Percentiles rank a stretch among this genome's conserved stretches.
Conservation (phyloP, 35 echinoderm and acorn worm species). For the Lytechinus variegatus region DNA sequence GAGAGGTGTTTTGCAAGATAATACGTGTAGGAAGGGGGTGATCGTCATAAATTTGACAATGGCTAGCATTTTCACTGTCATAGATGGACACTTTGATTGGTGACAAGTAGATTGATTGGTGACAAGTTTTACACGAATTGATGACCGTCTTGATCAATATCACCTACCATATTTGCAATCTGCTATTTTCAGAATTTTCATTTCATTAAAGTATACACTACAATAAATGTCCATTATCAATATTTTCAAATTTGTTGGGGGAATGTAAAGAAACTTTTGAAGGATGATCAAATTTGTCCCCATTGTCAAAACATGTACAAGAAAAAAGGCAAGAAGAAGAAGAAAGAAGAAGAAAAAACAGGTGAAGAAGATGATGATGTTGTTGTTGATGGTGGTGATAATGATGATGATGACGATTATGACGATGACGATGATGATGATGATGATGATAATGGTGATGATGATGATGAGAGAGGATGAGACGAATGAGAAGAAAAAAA, state of each 20-base stretch:
- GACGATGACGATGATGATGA: neutral
- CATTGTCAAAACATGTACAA: no score
- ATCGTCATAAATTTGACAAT: neutral
- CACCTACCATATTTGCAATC: neutral
- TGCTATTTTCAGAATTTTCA: no score
- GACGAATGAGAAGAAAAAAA: neutral
- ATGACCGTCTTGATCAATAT: neutral
- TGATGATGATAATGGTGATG: neutral
- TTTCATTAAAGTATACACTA: no score
- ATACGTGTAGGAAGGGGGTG: neutral
- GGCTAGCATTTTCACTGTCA: no score
- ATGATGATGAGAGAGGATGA: neutral
- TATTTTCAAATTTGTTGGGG: no score
- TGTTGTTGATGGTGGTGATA: neutral
- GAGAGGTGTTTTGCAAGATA: neutral
- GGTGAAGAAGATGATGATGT: neutral
- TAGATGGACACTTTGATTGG: neutral
- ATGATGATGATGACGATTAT: neutral
- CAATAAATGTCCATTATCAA: no score
- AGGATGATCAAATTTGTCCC: no score
- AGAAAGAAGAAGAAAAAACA: neutral
- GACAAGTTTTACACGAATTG: constrained; percentile 1
- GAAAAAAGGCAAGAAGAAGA: neutral
- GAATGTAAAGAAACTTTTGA: no score
- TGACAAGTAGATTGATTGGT: neutral